These are phyloP conservation scores for Akabosia matsudoensis DNA, from an alignment of 1,140 invertebrate species.

Conservation along the genomic window DNA sequence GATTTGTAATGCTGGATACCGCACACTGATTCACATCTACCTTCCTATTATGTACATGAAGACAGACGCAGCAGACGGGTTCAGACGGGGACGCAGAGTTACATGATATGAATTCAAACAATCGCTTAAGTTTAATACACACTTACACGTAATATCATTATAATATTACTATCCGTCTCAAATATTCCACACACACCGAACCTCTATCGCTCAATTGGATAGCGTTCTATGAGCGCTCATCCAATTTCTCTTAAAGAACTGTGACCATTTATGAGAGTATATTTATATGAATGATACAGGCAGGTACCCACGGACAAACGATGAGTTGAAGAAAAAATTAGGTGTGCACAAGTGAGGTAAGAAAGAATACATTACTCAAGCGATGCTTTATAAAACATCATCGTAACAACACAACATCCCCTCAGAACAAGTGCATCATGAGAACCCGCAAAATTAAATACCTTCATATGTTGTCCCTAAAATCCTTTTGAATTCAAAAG, in stretches of 20 bases:
- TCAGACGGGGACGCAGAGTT: too few species aligned
- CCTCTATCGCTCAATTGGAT: too few species aligned
- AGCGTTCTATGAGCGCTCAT: too few species aligned
- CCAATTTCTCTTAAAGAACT: too few species aligned
- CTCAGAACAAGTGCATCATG: background rate
- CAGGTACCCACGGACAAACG: background rate
- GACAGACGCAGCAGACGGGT: too few species aligned
- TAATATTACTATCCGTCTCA: background rate
- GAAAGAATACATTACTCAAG: background rate
- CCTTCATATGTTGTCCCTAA: too few species aligned
- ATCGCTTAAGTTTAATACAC: too few species aligned
- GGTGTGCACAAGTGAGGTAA: background rate
- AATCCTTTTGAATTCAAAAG: too few species aligned
- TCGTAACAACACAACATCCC: background rate
- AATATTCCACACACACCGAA: too few species aligned
- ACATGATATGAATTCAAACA: too few species aligned
- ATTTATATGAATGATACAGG: background rate
- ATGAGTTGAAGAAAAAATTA: background rate
- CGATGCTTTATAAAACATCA: background rate
- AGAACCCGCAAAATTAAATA: background rate
- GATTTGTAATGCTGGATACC: background rate
- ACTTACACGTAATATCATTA: background rate
- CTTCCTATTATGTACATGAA: background rate
- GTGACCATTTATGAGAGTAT: too few species aligned
- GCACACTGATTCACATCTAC: background rate